Percentiles rank a stretch among this genome's conserved stretches.
Evolutionary conservation across 1,140 invertebrate species (phyloP).

Genomic region (Aphis gossypii): DNA sequence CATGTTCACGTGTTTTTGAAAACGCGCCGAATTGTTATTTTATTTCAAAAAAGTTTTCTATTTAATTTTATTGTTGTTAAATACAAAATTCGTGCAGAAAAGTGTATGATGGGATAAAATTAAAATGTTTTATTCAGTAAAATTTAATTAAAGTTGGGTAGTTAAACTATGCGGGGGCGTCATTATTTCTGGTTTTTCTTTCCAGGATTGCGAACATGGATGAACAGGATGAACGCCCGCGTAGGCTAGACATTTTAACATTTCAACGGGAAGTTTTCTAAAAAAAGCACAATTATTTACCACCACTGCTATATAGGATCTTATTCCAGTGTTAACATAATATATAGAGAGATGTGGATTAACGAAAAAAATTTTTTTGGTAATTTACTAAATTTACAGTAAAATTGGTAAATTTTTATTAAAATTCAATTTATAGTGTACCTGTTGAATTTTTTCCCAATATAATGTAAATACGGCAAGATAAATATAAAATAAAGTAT

Average conservation of each 20-base stretch:
- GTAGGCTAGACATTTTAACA: background rate
- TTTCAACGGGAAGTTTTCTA: background rate
- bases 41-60: background rate
- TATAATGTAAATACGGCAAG: no score
- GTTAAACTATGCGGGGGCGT: background rate
- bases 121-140: conserved; percentile 15
- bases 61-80: background rate
- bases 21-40: background rate
- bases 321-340: background rate
- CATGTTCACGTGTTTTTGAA: background rate
- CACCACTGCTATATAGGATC: background rate
- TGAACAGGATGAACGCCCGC: background rate
- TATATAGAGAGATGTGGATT: no score
- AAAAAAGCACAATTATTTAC: background rate
- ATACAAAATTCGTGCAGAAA: background rate
- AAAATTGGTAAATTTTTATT: no score
- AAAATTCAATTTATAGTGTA: no score
- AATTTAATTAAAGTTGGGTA: background rate
- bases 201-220: background rate
- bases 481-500: no score
- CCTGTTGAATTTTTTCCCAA: no score
- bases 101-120: background rate
- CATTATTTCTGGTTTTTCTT: background rate
- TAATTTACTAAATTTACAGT: no score
- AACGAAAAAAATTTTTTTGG: no score